Evolutionary conservation across 1,140 invertebrate species (phyloP), one percentile per base, ranked within the genome.

Genomic region (Calycopis cecrops): DNA sequence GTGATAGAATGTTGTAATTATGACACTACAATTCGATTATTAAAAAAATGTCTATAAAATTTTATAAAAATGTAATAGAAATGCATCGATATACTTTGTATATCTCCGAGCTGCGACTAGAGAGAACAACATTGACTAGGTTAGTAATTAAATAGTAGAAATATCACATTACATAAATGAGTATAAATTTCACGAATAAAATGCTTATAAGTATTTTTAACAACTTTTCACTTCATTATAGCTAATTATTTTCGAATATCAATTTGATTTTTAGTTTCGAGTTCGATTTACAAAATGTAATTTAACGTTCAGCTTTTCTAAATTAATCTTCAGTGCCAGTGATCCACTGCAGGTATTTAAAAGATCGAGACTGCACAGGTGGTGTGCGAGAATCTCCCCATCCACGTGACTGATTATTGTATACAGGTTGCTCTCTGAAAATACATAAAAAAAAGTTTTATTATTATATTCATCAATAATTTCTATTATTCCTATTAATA

Each of bases 301-400:
- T n/a, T 50, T 12, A 12, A 18, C 12, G 28, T 49, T n/a, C 12
- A 35, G 28, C 34, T 49, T 14, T 12, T 49, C 28, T 33, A 28
- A n/a, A 11, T 18, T 62, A 84, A 63, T 88, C 77, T 52, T 88
- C 84, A 16, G 87, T 88, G 21, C 87, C 87, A 10, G 87, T 88
- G 48, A 88, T 82, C 73, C 85, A 86, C 69, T 88, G 87, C 21
- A 88, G 78, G 61, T 88, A 88, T 60, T 88, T 88, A 67, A 88
- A 88, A 18, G 87, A 88, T 61, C 87, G 76, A 1, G 87, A 88
- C 56, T 88, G 86, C 12, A 88, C 69, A 4, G 87, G 87, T 48
- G 79, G 80, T 40, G 74, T 76, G 28, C 78, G 70, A 0, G 79
- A 60, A 17, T 83, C 78, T 16, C 65, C 67, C 44, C 73, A 62